Evolutionary conservation across 1,140 invertebrate species (phyloP).

Genomic region (Coelopa frigida): DNA sequence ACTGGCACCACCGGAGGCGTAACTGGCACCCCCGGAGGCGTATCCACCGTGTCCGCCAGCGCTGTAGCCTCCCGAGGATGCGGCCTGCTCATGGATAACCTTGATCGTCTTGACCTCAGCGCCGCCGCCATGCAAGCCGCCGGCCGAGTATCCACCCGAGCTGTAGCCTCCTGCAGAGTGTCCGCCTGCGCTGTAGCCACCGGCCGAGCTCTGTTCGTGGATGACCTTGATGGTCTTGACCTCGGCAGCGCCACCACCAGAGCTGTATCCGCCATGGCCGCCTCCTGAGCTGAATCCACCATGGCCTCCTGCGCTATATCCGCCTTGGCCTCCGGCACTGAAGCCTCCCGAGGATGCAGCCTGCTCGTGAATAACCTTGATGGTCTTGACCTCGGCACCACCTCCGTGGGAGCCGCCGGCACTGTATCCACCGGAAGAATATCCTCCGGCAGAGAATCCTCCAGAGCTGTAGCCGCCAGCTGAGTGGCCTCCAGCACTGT

Average conservation of each 20-base stretch:
- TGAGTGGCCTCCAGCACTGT: constrained; percentile 12
- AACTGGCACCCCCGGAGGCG: constrained; percentile 10
- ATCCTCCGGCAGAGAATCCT: constrained; percentile 9
- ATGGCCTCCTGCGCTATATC: constrained; percentile 3
- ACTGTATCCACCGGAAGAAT: constrained; percentile 16
- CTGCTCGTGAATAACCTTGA: constrained; percentile 37
- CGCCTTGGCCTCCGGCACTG: constrained; percentile 13
- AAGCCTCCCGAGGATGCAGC: constrained; percentile 13
- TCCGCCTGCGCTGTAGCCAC: not conserved
- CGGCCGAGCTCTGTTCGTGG: constrained; percentile 17
- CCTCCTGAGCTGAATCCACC: constrained; percentile 2
- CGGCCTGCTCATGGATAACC: constrained; percentile 12
- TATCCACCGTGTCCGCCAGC: not conserved
- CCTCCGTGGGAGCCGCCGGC: constrained; percentile 19
- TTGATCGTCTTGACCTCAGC: constrained; percentile 11
- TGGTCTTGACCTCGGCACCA: constrained; percentile 26
- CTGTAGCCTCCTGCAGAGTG: not conserved
- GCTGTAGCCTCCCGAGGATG: not conserved
- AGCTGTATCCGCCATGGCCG: constrained; percentile 15
- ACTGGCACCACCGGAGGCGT: not conserved
- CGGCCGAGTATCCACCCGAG: not conserved
- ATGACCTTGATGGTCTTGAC: constrained; percentile 34
- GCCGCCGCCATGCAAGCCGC: constrained; percentile 1
- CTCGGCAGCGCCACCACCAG: constrained; percentile 17
- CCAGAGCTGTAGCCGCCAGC: constrained; percentile 11